Evolutionary conservation across 1,140 invertebrate genomes (phyloP), one percentile per base, ranked within the genome.

Genomic region (Oscheius sp.): DNA sequence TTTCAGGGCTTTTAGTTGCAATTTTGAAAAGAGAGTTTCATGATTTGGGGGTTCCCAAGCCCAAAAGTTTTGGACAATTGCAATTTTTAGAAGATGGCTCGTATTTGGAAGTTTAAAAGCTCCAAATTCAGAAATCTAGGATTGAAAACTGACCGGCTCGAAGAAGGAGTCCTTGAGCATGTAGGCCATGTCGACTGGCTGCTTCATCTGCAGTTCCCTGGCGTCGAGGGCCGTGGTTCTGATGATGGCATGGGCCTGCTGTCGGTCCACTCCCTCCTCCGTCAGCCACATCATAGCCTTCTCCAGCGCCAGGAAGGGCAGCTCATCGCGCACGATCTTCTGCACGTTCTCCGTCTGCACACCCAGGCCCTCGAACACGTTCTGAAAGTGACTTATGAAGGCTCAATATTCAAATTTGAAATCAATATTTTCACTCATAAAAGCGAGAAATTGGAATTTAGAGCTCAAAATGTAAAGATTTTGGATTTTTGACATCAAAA

Each of bases 241-340:
- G 29, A 83, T 84, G 1, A 77, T 74, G 31, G 74, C 81, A 63
- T 83, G 82, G 3, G 82, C 82, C 26, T 82, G 29, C 67, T 83
- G 82, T 20, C 82, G 55, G 34, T 75, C 80, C 1, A 72, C 79
- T 15, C 82, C 82, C 10, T 74, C 52, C 38, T 80, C 69, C 1
- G 78, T 80, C 45, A 83, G 68, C 59, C 71, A 58, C 82, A 83
- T 83, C 73, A 83, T 70, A 7, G 83, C 83, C 31, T 80, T 81
- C 69, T 83, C 82, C n/a, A 83, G 68, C 18, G 80, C 80, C 4
- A 82, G 59, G 61, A 80, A 83, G 3, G 77, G 83, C 38, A 80
- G 38, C 45, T 78, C 82, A 18, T 77, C 45, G 4, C 55, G 45
- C 2, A 83, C 82, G 29, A 75, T 79, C 10, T 63, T 59, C 20